Base-by-base conservation (phyloP, 1,140 invertebrate species). In the Orius insidiosus region DNA sequence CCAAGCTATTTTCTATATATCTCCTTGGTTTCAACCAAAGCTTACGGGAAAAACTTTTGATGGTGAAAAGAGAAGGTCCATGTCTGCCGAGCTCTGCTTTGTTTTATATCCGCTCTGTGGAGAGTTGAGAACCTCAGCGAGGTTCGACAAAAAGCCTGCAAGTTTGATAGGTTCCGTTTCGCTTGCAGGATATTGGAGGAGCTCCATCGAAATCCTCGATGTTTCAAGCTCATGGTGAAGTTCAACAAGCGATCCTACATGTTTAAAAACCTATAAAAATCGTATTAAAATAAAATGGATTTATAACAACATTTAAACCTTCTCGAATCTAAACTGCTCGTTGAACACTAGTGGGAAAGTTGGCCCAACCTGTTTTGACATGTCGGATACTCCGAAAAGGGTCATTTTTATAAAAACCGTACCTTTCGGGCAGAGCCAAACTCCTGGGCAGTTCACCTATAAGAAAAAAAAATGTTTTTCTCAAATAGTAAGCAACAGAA, bases 381-480 rank as follows among this genome's bases (percentile, higher is more conserved):
- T 69, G 37, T 68, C 68, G 49, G 63, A 68, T 1, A 67, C 70
- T 8, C 72, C 71, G 8, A 81, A 58, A 31, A 69, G 67, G 50
- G 66, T 67, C 11, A 80, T 64, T 53, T 68, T 66, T 14, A 80
- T 57, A 2, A 70, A 72, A 7, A 79, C 67, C 57, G 70, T 69
- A 2, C 77, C 78, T 60, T 74, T 77, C 44, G 75, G 72, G 60
- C 77, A 80, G 1, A 81, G 54, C 74, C 76, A 80, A 19, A 80
- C 77, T 24, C 78, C 78, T 7, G 78, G 78, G 63, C 77, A 80
- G 50, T 74, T 74, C 18, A 80, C 65, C 76, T 80, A n/a, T n/a
- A n/a, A n/a, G n/a, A n/a, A 51, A 31, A 64, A n/a, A 60, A 49
- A 16, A 24, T 24, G 24, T n/a, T n/a, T n/a, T n/a, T n/a, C n/a